Percentiles rank a stretch among this genome's conserved stretches.
Evolutionary conservation across 2,888 invertebrate species (phyloP).

Genomic region (Xestia rhomboidea): DNA sequence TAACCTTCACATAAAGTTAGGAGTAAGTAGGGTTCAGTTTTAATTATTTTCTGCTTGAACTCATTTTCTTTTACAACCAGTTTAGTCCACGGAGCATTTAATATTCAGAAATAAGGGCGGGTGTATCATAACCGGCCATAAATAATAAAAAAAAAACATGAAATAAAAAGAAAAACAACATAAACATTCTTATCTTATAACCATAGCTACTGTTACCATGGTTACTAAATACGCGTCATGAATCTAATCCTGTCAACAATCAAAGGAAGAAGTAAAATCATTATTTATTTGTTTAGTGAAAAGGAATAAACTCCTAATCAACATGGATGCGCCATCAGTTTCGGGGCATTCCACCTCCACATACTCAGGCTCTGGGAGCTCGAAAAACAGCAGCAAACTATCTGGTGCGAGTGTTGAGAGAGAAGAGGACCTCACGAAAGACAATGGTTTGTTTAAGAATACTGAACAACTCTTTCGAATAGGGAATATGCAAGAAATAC

Average conservation of each 20-base stretch:
- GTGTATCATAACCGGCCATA: not conserved
- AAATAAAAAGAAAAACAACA: not conserved
- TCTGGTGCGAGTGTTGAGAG: constrained; percentile 68
- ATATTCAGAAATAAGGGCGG: not conserved
- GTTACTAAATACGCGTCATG: constrained; percentile 14
- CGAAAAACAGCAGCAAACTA: constrained; percentile 76
- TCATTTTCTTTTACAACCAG: not conserved
- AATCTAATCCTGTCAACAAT: constrained; percentile 1
- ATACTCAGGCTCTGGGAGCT: constrained; percentile 79
- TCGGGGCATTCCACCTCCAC: constrained; percentile 78
- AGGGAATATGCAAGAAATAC: no score
- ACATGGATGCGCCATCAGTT: constrained; percentile 68
- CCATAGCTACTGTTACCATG: constrained; percentile 33
- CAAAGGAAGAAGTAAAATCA: not conserved
- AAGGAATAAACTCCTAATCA: not conserved
- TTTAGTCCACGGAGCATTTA: not conserved
- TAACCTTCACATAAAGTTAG: not conserved
- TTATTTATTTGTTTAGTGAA: constrained; percentile 9
- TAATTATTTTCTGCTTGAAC: not conserved
- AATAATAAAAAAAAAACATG: not conserved
- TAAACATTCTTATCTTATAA: not conserved
- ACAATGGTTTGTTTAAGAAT: constrained; percentile 75
- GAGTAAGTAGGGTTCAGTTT: not conserved
- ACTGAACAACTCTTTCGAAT: not conserved
- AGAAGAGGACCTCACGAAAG: constrained; percentile 81